Percentiles rank a stretch among this genome's conserved stretches.
Evolutionary conservation across 2,797 vertebrate species (phyloP).

Genomic region (Anguilla megastoma): DNA sequence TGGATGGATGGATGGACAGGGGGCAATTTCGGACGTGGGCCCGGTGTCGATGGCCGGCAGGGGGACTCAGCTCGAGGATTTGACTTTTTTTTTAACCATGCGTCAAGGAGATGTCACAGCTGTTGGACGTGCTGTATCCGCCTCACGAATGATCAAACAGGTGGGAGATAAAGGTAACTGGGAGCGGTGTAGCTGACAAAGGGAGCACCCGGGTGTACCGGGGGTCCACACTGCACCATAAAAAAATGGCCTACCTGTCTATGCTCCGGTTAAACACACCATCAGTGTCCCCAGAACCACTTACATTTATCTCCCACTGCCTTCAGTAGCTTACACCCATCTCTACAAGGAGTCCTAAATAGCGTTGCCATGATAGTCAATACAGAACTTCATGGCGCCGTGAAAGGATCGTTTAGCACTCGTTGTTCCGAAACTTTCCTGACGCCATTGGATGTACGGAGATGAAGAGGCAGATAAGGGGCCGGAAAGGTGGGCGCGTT

Average conservation of each 20-base stretch:
- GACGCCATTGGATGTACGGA: background rate
- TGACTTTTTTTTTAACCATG: background rate
- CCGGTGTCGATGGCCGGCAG: background rate
- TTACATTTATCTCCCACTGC: background rate
- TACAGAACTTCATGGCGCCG: background rate
- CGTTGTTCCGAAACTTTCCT: background rate
- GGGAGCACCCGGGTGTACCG: background rate
- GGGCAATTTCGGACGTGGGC: background rate
- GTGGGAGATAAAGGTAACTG: background rate
- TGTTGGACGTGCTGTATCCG: background rate
- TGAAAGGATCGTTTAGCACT: background rate
- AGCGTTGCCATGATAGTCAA: constrained; percentile 6
- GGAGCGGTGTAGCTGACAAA: background rate
- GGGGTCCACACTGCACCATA: background rate
- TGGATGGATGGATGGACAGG: background rate
- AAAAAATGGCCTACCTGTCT: background rate
- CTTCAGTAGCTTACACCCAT: background rate
- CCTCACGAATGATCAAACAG: too few species aligned
- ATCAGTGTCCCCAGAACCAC: background rate
- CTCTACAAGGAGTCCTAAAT: background rate
- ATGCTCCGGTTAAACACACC: background rate
- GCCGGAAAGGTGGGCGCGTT: too few species aligned
- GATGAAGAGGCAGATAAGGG: background rate
- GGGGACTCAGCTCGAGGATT: background rate
- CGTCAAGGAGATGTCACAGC: background rate